phyloP scores from a whole-genome alignment of 2,113 vertebrate genomes.

The Manacus vitellinus region DNA sequence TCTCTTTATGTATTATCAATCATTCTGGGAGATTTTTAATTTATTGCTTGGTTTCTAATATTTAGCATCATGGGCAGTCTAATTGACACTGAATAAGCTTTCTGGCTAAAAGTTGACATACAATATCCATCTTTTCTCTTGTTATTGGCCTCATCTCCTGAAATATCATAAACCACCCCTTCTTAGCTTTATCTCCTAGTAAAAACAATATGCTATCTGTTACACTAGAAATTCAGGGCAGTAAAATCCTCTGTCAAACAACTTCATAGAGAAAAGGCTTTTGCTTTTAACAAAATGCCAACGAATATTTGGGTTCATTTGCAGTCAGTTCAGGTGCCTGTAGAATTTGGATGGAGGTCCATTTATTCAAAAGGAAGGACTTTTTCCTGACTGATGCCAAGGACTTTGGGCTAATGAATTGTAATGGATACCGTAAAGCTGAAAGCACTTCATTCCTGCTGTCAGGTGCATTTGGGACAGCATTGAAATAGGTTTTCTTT shows the following conservation, averaged over 20 bases:
- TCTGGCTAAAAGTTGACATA: neutral
- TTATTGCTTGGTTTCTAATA: neutral
- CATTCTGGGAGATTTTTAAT: neutral
- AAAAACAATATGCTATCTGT: neutral
- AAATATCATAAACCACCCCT: neutral
- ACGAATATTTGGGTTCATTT: neutral
- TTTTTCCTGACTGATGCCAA: conserved; percentile 19
- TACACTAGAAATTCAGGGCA: neutral
- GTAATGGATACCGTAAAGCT: conserved; percentile 26
- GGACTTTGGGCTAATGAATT: conserved; percentile 42
- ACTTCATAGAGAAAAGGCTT: neutral
- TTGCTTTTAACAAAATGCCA: neutral
- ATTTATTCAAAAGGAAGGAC: neutral
- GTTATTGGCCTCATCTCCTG: neutral
- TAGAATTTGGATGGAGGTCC: neutral
- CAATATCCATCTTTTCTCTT: neutral
- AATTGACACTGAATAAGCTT: neutral
- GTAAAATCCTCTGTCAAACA: neutral
- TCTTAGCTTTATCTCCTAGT: neutral
- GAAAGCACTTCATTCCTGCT: conserved; percentile 27
- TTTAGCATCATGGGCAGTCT: neutral
- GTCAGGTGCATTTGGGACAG: conserved; percentile 4
- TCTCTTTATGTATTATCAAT: neutral
- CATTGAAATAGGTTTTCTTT: neutral
- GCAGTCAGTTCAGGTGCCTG: neutral